Evolutionary conservation across 2,113 vertebrate genomes (phyloP).

Genomic region (Egretta garzetta): DNA sequence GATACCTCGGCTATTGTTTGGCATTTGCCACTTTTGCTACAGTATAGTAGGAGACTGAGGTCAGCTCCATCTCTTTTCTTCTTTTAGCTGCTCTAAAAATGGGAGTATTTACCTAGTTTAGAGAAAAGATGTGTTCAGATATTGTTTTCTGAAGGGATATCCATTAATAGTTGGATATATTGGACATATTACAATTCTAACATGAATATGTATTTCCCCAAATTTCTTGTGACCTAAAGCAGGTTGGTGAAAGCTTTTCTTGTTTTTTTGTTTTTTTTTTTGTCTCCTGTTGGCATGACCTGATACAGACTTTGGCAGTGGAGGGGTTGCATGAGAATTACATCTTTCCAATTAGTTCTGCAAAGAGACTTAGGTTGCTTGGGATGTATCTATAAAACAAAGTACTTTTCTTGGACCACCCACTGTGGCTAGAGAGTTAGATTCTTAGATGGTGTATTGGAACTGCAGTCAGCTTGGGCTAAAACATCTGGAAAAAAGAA

Average conservation of each 20-base stretch:
- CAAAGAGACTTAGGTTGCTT: not conserved
- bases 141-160: not conserved
- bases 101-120: not conserved
- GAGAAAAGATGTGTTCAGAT: not conserved
- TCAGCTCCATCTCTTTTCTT: not conserved
- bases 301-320: not conserved
- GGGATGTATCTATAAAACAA: not conserved
- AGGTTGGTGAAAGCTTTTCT: not conserved
- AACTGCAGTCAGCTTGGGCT: not conserved
- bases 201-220: not conserved
- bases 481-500: not conserved
- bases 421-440: not conserved
- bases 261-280: too few relatives aligned
- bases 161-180: too few relatives aligned
- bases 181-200: not conserved
- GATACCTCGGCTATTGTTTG: not conserved
- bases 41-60: accelerated
- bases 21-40: not conserved
- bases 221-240: not conserved
- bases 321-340: not conserved
- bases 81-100: not conserved
- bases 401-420: not conserved
- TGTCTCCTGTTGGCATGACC: too few relatives aligned
- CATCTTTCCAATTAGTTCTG: not conserved
- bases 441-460: not conserved